These are phyloP conservation scores for Amphipyra berbera DNA, from an alignment of 2,888 invertebrate genomes.

Conservation along the genomic window DNA sequence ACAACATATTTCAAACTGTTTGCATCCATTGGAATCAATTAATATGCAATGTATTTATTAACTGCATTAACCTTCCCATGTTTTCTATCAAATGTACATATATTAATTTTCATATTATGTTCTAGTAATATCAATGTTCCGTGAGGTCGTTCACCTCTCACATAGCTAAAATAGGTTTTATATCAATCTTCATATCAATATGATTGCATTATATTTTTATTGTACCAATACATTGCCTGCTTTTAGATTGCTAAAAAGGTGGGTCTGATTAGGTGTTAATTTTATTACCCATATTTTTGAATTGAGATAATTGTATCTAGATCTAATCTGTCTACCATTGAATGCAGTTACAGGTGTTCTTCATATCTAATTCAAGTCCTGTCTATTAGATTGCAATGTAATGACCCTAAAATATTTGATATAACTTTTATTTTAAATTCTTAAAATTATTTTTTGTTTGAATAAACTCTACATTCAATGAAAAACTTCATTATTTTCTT, in stretches of 20 bases:
- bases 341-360: not conserved
- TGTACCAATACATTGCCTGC: conserved; percentile 8
- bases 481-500: too few species aligned
- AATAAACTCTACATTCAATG: too few species aligned
- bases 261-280: conserved; percentile 14
- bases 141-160: conserved; percentile 69
- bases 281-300: conserved; percentile 3
- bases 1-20: not conserved
- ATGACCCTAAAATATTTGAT: too few species aligned
- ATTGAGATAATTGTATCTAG: not conserved
- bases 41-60: too few species aligned
- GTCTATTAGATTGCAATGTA: too few species aligned
- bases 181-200: conserved; percentile 34
- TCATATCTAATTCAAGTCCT: not conserved
- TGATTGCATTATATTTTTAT: conserved; percentile 48
- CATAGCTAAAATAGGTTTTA: conserved; percentile 62
- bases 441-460: too few species aligned
- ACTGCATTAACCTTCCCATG: conserved; percentile 1
- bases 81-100: not conserved
- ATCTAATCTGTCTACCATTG: not conserved
- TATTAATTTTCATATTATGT: conserved; percentile 2
- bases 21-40: not conserved
- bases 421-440: too few species aligned
- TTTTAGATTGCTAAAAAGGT: conserved; percentile 11
- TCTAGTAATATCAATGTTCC: conserved; percentile 27